Evolutionary conservation across 2,888 invertebrate species (phyloP), one percentile per base, ranked within the genome.

Genomic region (Asteroscopus sphinx): DNA sequence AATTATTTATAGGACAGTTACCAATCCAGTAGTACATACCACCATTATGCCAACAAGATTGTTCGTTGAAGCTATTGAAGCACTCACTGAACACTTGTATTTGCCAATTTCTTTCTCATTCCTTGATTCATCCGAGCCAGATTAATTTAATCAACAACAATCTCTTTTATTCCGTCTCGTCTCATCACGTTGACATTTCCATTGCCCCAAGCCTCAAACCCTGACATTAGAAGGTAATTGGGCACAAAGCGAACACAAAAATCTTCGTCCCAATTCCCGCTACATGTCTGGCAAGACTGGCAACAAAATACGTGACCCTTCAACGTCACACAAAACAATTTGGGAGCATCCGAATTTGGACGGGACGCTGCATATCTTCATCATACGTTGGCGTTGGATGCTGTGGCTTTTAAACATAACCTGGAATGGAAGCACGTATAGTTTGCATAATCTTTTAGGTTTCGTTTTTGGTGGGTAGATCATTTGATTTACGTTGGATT

Each of bases 281-380:
- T 58, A 67, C 68, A 68, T 61, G 36, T 72, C 49, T 71, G 68
- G 33, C 44, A 72, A 64, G 58, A 46, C 40, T 64, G 44, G 46
- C 52, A 59, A 56, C 60, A 64, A 56, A 66, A 62, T 64, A 76
- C 76, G 76, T 76, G 78, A 76, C 78, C 76, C 53, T 70, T 76
- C 78, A 76, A 57, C 47, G 64, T 70, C 76, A 76, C 49, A 62
- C 70, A 54, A 70, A 63, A 73, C 68, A 73, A 76, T 76, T 76
- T 73, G 25, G 54, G 47, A 37, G 49, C 62, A 75, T 60, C 52
- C 49, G 45, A 70, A 60, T 77, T 68, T 70, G 44, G 52, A 70
- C 28, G 41, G 30, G 33, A 21, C 41, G 37, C 44, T 66, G 62
- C 59, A 73, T 61, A 64, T 69, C 52, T 55, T 28, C 42, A 63